These are phyloP conservation scores for Poeciliopsis paucimaculata DNA, from an alignment of 2,797 vertebrate species.

Conservation along the genomic window DNA sequence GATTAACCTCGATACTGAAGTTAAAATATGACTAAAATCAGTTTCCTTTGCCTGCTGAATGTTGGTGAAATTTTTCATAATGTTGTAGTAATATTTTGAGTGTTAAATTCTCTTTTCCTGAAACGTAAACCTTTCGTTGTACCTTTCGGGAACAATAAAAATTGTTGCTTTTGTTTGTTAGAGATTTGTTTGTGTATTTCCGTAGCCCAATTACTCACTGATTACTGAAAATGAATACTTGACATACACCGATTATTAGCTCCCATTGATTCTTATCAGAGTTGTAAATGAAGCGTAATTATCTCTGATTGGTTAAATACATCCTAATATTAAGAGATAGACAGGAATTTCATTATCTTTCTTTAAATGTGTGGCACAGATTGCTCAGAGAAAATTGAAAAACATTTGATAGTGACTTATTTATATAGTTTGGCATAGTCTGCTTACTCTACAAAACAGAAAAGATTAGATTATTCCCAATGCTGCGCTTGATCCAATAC, in stretches of 20 bases:
- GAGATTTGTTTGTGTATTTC: background rate
- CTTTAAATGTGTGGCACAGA: background rate
- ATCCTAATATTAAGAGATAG: background rate
- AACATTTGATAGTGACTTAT: background rate
- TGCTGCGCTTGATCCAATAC: constrained; percentile 27
- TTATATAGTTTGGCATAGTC: background rate
- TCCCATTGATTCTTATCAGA: background rate
- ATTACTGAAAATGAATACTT: background rate
- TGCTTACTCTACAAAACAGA: constrained; percentile 6
- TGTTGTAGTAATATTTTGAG: background rate
- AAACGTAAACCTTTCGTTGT: background rate
- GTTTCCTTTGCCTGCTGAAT: background rate
- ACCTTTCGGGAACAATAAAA: background rate
- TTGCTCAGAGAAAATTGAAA: background rate
- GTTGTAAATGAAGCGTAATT: background rate
- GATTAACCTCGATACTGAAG: background rate
- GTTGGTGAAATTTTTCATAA: background rate
- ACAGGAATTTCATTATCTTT: background rate
- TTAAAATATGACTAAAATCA: background rate
- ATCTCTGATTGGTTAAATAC: background rate
- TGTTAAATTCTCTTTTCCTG: background rate
- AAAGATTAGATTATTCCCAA: background rate
- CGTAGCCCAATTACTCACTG: background rate
- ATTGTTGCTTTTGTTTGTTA: background rate
- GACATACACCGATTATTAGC: background rate